A percentile compares a stretch with the other conserved stretches of the same genome.
Conservation (phyloP, 1,140 invertebrate genomes). For the Drosophila sechellia region DNA sequence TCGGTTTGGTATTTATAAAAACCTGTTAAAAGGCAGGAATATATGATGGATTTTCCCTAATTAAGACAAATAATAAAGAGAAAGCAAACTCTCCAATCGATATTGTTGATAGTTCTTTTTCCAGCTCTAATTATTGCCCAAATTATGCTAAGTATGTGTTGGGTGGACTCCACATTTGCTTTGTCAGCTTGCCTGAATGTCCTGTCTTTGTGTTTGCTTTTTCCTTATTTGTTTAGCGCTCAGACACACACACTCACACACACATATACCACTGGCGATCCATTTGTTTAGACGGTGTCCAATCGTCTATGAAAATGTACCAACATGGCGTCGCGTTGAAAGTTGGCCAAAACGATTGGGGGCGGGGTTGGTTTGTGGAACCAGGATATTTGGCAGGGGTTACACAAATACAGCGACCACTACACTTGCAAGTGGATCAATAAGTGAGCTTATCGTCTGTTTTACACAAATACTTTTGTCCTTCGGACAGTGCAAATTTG, state of each 20-base stretch:
- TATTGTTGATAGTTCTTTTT: background rate
- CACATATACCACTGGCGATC: constrained; percentile 9
- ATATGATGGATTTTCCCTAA: too few species aligned
- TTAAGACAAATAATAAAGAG: background rate
- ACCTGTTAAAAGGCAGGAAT: too few species aligned
- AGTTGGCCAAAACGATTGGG: constrained; percentile 48
- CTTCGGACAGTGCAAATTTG: constrained; percentile 67
- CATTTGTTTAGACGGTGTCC: constrained; percentile 79
- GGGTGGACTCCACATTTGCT: constrained; percentile 31
- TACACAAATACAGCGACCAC: constrained; percentile 36
- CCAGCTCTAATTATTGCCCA: constrained; percentile 62
- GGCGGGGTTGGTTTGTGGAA: background rate
- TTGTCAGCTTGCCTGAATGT: constrained; percentile 13
- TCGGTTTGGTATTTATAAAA: too few species aligned
- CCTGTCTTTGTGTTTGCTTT: constrained; percentile 31
- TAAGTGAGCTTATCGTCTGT: constrained; percentile 75
- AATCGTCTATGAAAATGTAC: constrained; percentile 74
- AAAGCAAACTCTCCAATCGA: background rate
- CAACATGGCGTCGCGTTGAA: constrained; percentile 67
- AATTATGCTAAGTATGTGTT: constrained; percentile 67
- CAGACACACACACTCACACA: constrained; percentile 5
- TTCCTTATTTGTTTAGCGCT: constrained; percentile 51
- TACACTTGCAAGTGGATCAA: constrained; percentile 69
- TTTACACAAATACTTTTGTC: constrained; percentile 80
- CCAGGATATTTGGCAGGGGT: background rate